These are phyloP conservation scores for Platycnemis pennipes DNA, from an alignment of 2,888 invertebrate genomes.

Conservation along the genomic window DNA sequence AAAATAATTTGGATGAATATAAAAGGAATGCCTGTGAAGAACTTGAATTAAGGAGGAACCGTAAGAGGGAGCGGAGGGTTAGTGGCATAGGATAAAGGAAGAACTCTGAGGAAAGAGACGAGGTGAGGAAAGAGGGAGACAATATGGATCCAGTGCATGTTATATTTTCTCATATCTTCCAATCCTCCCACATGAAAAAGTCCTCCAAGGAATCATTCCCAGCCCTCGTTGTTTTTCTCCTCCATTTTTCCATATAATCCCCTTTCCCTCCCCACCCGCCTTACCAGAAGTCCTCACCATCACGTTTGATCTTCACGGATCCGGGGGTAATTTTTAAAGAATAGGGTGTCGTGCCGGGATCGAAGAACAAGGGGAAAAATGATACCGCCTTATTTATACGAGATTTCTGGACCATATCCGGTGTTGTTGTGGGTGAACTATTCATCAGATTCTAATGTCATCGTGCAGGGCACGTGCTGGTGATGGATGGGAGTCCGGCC, in stretches of 20 bases:
- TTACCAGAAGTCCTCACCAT: background rate
- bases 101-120: background rate
- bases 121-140: background rate
- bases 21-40: constrained; percentile 37
- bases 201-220: background rate
- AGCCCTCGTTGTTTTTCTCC: background rate
- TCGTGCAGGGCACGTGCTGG: background rate
- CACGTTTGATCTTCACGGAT: background rate
- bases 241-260: no score
- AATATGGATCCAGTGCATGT: background rate
- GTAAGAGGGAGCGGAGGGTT: background rate
- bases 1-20: constrained; percentile 33
- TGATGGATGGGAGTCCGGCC: no score
- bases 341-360: background rate
- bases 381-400: background rate
- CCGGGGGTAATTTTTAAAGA: background rate
- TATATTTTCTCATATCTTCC: background rate
- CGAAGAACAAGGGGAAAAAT: background rate
- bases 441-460: background rate
- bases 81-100: background rate
- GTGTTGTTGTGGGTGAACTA: background rate
- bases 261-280: background rate
- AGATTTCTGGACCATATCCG: background rate
- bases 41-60: constrained; percentile 14
- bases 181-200: background rate